A percentile compares a stretch with the other conserved stretches of the same genome.
These are phyloP conservation scores for Tribolium madens DNA, from an alignment of 1,140 invertebrate species.

Conservation along the genomic window DNA sequence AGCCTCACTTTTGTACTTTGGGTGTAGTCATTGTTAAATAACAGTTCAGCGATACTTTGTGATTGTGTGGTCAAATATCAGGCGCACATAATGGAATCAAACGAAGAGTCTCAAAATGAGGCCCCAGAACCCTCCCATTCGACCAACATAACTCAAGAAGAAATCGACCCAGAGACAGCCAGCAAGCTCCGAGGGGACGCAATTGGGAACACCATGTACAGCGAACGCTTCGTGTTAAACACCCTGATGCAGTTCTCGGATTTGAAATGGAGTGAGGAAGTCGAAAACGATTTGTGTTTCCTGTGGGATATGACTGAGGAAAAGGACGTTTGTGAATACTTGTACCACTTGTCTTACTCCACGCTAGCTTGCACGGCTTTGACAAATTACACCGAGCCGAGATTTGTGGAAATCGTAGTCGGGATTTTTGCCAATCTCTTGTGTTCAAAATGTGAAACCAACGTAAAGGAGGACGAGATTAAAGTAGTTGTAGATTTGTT, in stretches of 20 bases:
- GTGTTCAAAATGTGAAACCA: conserved; percentile 67
- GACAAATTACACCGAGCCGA: conserved; percentile 67
- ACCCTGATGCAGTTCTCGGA: conserved; percentile 72
- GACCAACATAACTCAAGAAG: conserved; percentile 55
- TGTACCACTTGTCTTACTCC: conserved; percentile 75
- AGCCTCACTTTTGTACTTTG: too few species aligned
- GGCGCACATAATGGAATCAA: not conserved
- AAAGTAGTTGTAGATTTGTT: conserved; percentile 69
- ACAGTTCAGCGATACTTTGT: too few species aligned
- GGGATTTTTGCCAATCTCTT: conserved; percentile 82
- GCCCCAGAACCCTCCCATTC: conserved; percentile 3
- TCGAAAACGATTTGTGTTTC: conserved; percentile 78
- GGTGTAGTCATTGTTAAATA: too few species aligned
- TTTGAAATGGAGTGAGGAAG: conserved; percentile 65
- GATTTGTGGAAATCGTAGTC: conserved; percentile 78
- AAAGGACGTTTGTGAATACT: conserved; percentile 76
- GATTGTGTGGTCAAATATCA: not conserved
- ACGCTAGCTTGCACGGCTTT: conserved; percentile 69
- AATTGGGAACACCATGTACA: conserved; percentile 81
- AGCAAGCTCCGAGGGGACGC: conserved; percentile 76
- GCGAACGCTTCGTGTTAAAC: conserved; percentile 78
- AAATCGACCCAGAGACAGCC: conserved; percentile 67
- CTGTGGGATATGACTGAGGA: conserved; percentile 85
- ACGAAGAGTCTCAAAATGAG: not conserved
- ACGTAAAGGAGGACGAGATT: conserved; percentile 53